Evolutionary conservation across 2,888 invertebrate species (phyloP).

Genomic region (Hypomecis punctinalis): DNA sequence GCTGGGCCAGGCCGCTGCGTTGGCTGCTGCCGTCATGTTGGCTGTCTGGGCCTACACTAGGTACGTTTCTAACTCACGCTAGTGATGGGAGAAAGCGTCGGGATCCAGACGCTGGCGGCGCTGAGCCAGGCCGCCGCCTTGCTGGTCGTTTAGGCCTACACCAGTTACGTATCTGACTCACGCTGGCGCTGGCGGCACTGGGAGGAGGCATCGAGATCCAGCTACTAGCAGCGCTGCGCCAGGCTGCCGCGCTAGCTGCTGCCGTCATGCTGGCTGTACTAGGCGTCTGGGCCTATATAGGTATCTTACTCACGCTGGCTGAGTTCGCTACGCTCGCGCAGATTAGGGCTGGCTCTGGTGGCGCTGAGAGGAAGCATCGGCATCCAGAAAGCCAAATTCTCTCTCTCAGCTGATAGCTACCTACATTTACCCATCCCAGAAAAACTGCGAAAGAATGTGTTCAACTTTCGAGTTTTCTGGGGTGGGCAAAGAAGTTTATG

Average conservation of each 20-base stretch:
- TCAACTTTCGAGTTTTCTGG: no score
- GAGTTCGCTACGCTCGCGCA: constrained; percentile 78
- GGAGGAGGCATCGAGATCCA: constrained; percentile 92
- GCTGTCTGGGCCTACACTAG: constrained; percentile 52
- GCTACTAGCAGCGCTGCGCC: constrained; percentile 90
- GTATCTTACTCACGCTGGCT: constrained; percentile 2
- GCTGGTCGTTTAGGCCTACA: constrained; percentile 71
- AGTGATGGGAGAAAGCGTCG: constrained; percentile 90
- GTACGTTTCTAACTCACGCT: constrained; percentile 60
- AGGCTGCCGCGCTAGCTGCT: constrained; percentile 89
- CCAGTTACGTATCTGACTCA: constrained; percentile 4
- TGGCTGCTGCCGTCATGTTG: constrained; percentile 89
- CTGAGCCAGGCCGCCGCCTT: constrained; percentile 90
- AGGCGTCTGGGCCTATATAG: constrained; percentile 22
- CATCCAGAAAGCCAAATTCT: no score
- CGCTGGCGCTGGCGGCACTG: constrained; percentile 90
- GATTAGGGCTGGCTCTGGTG: constrained; percentile 91
- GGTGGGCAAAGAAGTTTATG: no score
- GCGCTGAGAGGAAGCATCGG: constrained; percentile 92
- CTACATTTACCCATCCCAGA: neutral
- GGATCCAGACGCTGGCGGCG: constrained; percentile 91
- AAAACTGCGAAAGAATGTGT: neutral
- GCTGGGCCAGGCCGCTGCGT: constrained; percentile 89
- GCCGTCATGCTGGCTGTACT: constrained; percentile 89
- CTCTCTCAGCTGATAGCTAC: no score